Evolutionary conservation across 2,797 vertebrate genomes (phyloP).

Genomic region (Sylvilagus floridanus): DNA sequence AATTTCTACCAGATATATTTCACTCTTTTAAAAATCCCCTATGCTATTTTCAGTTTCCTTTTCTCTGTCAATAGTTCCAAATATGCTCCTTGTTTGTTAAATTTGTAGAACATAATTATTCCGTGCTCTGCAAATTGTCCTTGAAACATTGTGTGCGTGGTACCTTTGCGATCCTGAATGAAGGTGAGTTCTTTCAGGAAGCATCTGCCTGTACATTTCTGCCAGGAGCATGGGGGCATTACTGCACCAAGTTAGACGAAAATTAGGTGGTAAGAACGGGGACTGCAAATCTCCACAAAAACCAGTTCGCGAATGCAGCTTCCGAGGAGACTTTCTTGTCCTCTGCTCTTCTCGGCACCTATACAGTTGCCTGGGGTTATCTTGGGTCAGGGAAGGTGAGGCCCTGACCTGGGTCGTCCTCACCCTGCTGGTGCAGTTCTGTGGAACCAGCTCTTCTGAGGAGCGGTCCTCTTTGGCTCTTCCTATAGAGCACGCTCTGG

Average conservation of each 20-base stretch:
- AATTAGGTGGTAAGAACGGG: neutral
- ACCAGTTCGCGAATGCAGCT: neutral
- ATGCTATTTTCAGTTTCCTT: neutral
- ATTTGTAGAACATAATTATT: neutral
- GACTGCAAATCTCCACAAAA: neutral
- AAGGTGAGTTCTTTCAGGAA: neutral
- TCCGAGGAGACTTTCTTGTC: neutral
- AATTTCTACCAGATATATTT: neutral
- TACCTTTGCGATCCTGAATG: neutral
- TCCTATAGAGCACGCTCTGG: too few relatives aligned
- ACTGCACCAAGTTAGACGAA: neutral
- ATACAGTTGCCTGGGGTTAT: neutral
- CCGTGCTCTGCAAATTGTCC: neutral
- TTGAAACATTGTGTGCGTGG: neutral
- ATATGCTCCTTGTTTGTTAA: neutral
- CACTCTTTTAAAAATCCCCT: neutral
- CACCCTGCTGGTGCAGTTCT: neutral
- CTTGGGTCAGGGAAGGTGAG: too few relatives aligned
- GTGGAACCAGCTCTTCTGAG: neutral
- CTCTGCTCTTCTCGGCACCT: neutral
- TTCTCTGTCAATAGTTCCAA: neutral
- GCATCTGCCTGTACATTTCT: neutral
- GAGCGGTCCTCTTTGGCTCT: neutral
- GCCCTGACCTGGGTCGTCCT: neutral
- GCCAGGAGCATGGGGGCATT: neutral